phyloP scores from a whole-genome alignment of 64 coral and sea anemone species.

The Montipora cactus region DNA sequence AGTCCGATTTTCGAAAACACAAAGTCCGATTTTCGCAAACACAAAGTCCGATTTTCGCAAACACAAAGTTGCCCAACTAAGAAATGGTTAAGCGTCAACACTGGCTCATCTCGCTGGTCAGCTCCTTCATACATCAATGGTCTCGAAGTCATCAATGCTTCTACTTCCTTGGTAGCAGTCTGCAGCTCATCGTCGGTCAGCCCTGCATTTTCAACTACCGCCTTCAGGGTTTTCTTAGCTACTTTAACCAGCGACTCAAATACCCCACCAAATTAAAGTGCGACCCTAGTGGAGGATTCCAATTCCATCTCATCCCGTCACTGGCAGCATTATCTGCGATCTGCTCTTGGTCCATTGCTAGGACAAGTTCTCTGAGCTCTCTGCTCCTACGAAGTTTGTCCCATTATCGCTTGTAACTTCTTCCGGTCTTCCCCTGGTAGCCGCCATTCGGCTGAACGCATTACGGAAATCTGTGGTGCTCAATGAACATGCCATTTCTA shows the following conservation, averaged over 20 bases:
- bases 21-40: no score
- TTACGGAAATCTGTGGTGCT: constrained; percentile 31
- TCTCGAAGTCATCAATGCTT: constrained; percentile 52
- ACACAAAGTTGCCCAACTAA: neutral
- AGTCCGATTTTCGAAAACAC: no score
- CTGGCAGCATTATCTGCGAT: neutral
- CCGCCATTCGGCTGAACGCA: constrained; percentile 5
- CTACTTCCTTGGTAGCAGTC: constrained; percentile 31
- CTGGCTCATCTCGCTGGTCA: constrained; percentile 2
- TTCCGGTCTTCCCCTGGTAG: constrained; percentile 14
- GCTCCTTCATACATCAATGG: constrained; percentile 8
- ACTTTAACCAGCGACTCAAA: constrained; percentile 58
- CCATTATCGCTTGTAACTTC: constrained; percentile 21
- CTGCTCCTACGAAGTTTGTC: constrained; percentile 56
- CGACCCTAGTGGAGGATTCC: constrained; percentile 18
- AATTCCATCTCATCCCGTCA: constrained; percentile 46
- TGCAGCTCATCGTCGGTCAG: constrained; percentile 61
- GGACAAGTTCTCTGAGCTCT: neutral
- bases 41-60: no score
- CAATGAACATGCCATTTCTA: constrained; percentile 34
- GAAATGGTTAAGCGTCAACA: constrained; percentile 53
- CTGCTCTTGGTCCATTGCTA: neutral
- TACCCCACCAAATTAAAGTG: constrained; percentile 17
- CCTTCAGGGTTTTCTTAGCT: constrained; percentile 26
- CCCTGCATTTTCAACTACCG: constrained; percentile 34